These are phyloP conservation scores for Saccopteryx bilineata DNA, from an alignment of 2,113 vertebrate genomes.

Conservation along the genomic window DNA sequence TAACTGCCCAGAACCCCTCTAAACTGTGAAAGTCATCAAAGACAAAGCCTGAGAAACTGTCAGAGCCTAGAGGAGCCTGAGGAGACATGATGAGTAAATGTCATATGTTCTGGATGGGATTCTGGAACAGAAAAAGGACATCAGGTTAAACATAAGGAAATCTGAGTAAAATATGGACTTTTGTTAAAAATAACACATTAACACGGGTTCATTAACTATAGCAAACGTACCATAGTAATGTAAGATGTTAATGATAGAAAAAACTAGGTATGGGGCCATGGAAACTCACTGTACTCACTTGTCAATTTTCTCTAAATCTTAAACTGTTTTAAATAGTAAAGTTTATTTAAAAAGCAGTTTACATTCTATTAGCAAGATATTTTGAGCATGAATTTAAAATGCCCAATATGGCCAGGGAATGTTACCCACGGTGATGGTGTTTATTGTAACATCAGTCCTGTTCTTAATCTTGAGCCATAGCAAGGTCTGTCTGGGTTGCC, in stretches of 20 bases:
- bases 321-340: slow-evolving; percentile 9
- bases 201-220: neutral
- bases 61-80: neutral
- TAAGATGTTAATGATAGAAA: neutral
- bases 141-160: neutral
- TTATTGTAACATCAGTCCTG: neutral
- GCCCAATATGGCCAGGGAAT: neutral
- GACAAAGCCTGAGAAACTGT: neutral
- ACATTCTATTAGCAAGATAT: neutral
- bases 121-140: neutral
- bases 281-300: neutral
- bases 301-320: neutral
- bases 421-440: neutral
- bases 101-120: neutral
- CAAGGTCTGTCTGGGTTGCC: no score
- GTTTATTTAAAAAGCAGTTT: neutral
- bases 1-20: neutral
- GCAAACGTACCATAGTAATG: neutral
- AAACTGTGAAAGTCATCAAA: neutral
- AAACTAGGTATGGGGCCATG: neutral
- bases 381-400: neutral
- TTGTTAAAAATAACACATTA: neutral
- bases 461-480: neutral
- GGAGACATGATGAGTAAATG: neutral
- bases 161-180: neutral